Evolutionary conservation across 2,113 vertebrate species (phyloP), one percentile per base, ranked within the genome.

Genomic region (Micronycteris hirsuta): DNA sequence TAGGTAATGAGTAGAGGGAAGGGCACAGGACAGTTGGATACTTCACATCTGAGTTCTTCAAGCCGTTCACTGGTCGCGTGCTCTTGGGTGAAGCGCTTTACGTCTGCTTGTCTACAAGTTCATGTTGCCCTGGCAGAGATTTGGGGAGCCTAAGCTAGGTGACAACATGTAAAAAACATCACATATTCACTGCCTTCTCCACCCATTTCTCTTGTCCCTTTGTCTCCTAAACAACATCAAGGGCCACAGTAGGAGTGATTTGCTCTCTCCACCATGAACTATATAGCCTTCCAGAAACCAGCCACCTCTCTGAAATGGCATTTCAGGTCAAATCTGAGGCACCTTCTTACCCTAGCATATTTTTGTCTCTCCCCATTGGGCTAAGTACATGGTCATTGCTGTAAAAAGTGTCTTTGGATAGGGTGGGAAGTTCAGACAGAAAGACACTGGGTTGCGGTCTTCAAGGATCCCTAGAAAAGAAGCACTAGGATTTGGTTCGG

Each of bases 101-200:
- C 54, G 54, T 94, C 89, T 95, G 85, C 67, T 89, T 33, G n/a
- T 89, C 70, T 96, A 11, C 76, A 63, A 77, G 68, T 74, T 58
- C 91, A 15, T 26, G 86, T 47, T 76, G 65, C 68, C 33, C 54
- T 80, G 73, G 6, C 77, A 90, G n/a, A 84, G 38, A 58, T 22
- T 54, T 38, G 47, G 43, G 31, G 17, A 80, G 4, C 7, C 49
- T 78, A 56, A 86, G 49, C 36, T 68, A 68, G 61, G 28, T 49
- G 22, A 38, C 17, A 38, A 38, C 24, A n/a, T 16, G 74, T 38
- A 54, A 54, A 77, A 76, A 13, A 19, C 36, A 33, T 22, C 67
- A 67, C 16, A 16, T 28, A 52, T 4, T 56, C 36, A 15, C 6
- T n/a, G 26, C 17, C 36, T 67, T 83, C 31, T 56, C 12, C 82